Evolutionary conservation across 2,797 vertebrate genomes (phyloP), one percentile per base, ranked within the genome.

Genomic region (Peromyscus aztecus): DNA sequence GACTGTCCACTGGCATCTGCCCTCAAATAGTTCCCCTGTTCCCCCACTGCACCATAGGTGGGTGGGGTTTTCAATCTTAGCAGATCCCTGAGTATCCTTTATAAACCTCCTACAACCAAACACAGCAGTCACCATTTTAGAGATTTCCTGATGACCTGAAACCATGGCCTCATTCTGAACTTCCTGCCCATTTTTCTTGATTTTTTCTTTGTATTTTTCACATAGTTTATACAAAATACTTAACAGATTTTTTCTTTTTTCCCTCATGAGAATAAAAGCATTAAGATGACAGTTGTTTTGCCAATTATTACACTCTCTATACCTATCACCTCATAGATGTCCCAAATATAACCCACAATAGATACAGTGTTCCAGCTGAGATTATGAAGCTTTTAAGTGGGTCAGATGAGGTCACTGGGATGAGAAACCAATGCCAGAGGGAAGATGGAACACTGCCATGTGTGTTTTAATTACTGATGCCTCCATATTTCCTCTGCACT

Each of bases 221-320:
- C 34, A 24, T 80, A 27, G 16, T n/a, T 49, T 37, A 43, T 17
- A 16, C 14, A 67, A 5, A 10, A n/a, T 67, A 67, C 1, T 34
- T 49, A 75, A 31, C 2, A 65, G 14, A 3, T 69, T 86, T 63
- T 85, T n/a, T 85, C n/a, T 61, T 37, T 73, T 40, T 95, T 95
- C 82, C 21, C n/a, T 75, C 61, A 61, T 43, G 92, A 59, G 9
- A 67, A 63, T 89, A 71, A 87, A 95, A 94, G 7, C 17, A 86
- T 65, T 16, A 84, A 83, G 4, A 80, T 57, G 40, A 8, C 6
- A 92, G 43, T 61, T 90, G 2, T 65, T 89, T 84, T 87, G 12
- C n/a, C 93, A 65, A 77, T 24, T 93, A 19, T 0, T 43, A 40
- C 40, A 19, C 46, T n/a, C 34, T 91, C 37, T 59, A 29, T 76